These are phyloP conservation scores for Chymomyza amoena DNA, from an alignment of 2,888 invertebrate genomes.

Conservation along the genomic window DNA sequence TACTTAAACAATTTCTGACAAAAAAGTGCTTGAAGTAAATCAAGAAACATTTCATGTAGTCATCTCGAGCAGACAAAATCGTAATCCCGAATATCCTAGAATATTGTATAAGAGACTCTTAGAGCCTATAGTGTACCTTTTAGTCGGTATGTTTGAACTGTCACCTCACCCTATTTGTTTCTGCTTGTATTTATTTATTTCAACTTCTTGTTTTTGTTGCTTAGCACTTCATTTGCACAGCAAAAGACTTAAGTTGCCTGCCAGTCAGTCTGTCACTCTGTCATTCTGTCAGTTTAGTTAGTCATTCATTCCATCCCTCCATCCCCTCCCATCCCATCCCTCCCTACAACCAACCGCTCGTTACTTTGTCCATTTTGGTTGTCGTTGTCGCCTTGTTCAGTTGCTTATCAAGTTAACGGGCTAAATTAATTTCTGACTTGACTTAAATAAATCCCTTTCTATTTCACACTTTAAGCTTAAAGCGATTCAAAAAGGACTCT, in stretches of 20 bases:
- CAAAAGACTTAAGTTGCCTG: neutral
- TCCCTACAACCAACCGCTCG: too few relatives aligned
- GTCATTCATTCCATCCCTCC: neutral
- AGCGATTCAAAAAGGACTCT: neutral
- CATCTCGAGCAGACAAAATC: too few relatives aligned
- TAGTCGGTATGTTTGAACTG: neutral
- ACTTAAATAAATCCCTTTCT: neutral
- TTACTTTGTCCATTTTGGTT: neutral
- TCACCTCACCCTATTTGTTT: neutral
- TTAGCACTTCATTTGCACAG: neutral
- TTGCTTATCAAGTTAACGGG: constrained; percentile 6
- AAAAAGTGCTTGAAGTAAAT: too few relatives aligned
- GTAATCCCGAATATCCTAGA: too few relatives aligned
- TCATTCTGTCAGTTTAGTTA: neutral
- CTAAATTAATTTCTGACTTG: constrained; percentile 5
- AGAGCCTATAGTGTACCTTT: too few relatives aligned
- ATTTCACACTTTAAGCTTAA: neutral
- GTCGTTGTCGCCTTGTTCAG: neutral
- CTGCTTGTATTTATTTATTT: neutral
- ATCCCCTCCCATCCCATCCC: too few relatives aligned
- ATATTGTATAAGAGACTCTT: too few relatives aligned
- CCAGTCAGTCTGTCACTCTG: neutral
- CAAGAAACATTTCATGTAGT: too few relatives aligned
- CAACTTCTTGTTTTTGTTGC: neutral
- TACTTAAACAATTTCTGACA: too few relatives aligned